Evolutionary conservation across 2,113 vertebrate genomes (phyloP).

Genomic region (Panthera leo): DNA sequence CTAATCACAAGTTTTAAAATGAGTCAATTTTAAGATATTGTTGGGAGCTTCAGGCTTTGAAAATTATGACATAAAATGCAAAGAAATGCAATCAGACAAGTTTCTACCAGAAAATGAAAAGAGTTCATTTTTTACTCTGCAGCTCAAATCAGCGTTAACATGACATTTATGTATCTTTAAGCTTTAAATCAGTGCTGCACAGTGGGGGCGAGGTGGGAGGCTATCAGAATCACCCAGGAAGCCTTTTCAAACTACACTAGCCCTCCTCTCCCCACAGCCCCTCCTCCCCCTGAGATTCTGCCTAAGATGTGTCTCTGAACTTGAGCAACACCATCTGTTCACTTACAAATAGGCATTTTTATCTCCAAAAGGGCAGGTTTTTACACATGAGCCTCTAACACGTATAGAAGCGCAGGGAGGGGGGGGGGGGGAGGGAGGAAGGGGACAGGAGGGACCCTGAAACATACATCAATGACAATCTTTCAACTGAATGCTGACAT

Average conservation of each 20-base stretch:
- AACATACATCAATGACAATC: constrained; percentile 36
- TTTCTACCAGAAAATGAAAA: constrained; percentile 25
- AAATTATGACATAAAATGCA: constrained; percentile 14
- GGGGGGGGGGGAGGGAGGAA: too few relatives aligned
- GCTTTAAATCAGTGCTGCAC: constrained; percentile 47
- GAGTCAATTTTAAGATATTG: not conserved
- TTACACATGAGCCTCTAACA: constrained; percentile 38
- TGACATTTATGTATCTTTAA: constrained; percentile 66
- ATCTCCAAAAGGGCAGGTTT: constrained; percentile 74
- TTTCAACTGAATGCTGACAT: constrained; percentile 46
- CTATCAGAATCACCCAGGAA: constrained; percentile 59
- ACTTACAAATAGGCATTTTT: constrained; percentile 70
- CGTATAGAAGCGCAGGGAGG: too few relatives aligned
- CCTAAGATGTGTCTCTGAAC: constrained; percentile 67
- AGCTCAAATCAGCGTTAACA: not conserved
- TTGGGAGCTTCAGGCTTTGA: not conserved
- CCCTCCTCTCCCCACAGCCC: not conserved
- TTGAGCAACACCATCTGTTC: constrained; percentile 70
- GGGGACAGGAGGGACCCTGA: not conserved
- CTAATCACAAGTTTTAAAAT: constrained; percentile 31
- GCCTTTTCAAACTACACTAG: constrained; percentile 18
- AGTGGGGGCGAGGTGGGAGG: not conserved
- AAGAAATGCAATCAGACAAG: constrained; percentile 48
- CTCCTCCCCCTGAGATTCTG: constrained; percentile 41
- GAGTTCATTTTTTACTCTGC: not conserved